phyloP scores from a whole-genome alignment of 2,113 vertebrate genomes.

The Ariopsis seemanni region DNA sequence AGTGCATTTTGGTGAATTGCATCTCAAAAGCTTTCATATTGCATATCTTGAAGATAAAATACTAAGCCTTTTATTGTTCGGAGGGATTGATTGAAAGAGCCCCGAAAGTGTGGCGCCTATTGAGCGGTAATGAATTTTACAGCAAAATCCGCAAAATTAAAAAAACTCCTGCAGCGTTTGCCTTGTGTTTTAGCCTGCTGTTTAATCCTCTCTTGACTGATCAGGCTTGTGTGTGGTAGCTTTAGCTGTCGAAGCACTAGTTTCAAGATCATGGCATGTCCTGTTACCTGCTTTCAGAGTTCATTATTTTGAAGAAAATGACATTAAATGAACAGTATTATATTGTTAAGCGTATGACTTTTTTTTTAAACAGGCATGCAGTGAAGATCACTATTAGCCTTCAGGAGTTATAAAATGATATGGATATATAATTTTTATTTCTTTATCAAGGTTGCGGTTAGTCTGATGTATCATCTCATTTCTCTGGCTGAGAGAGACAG shows the following conservation, averaged over 20 bases:
- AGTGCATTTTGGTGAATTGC: background rate
- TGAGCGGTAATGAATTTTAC: conserved; percentile 23
- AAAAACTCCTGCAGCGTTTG: background rate
- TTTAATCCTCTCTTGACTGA: background rate
- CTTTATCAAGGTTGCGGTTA: background rate
- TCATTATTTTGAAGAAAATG: background rate
- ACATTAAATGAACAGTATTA: background rate
- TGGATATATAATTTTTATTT: background rate
- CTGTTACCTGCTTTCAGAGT: background rate
- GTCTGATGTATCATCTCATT: background rate
- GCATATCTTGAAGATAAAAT: conserved; percentile 14
- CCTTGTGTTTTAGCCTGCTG: background rate
- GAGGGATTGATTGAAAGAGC: conserved; percentile 23
- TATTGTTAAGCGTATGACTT: background rate
- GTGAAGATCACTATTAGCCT: background rate
- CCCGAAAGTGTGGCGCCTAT: background rate
- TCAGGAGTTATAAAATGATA: background rate
- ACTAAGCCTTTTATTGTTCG: conserved; percentile 33
- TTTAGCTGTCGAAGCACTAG: background rate
- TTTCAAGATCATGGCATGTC: background rate
- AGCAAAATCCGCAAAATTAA: background rate
- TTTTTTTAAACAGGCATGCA: background rate
- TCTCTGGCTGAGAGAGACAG: background rate
- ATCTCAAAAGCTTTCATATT: conserved; percentile 8
- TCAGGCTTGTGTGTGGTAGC: background rate